These are phyloP conservation scores for Solenopsis invicta DNA, from an alignment of 1,140 invertebrate species.

Conservation along the genomic window DNA sequence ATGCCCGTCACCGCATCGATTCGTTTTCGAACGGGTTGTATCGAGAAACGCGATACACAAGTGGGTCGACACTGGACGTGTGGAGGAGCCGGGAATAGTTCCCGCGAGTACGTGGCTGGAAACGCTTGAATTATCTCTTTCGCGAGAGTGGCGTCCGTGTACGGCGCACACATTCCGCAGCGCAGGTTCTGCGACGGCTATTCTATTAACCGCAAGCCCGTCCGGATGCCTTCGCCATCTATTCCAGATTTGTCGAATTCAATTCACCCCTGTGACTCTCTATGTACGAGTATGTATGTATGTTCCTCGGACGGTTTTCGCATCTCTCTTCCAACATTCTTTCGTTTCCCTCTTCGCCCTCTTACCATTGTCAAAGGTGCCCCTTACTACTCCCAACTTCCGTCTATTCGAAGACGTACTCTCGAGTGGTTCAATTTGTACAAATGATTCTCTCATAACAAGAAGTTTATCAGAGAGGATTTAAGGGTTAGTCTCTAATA, in stretches of 20 bases:
- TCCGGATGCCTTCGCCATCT: conserved; percentile 50
- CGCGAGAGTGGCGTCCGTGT: conserved; percentile 33
- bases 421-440: conserved; percentile 5
- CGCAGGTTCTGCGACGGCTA: conserved; percentile 49
- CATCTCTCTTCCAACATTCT: conserved; percentile 18
- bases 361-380: background rate
- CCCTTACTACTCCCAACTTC: background rate
- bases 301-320: background rate
- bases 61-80: conserved; percentile 33
- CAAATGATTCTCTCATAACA: background rate
- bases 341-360: background rate
- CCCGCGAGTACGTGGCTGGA: conserved; percentile 55
- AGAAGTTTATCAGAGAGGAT: background rate
- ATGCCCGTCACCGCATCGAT: conserved; percentile 51
- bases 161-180: conserved; percentile 25
- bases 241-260: conserved; percentile 72
- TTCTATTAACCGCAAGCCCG: conserved; percentile 70
- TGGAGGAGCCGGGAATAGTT: conserved; percentile 62
- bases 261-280: conserved; percentile 38
- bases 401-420: background rate
- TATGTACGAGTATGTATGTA: background rate
- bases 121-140: conserved; percentile 72
- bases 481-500: background rate
- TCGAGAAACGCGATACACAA: conserved; percentile 56
- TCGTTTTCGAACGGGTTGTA: conserved; percentile 53